Evolutionary conservation across 2,797 vertebrate species (phyloP), one percentile per base, ranked within the genome.

Genomic region (Podarcis lilfordi): DNA sequence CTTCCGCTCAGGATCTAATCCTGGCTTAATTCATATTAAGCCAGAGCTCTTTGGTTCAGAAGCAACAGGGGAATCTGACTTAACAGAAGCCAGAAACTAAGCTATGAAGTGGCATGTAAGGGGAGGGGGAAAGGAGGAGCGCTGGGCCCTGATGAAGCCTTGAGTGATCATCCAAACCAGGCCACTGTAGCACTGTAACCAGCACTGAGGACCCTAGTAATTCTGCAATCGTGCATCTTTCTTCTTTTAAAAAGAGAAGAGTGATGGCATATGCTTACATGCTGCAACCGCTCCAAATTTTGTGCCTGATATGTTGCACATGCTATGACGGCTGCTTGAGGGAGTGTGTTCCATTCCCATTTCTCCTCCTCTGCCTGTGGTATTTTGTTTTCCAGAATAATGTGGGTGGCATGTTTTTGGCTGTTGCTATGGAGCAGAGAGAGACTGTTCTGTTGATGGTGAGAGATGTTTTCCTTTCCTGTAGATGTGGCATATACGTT

Each of bases 381-480:
- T 35, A 64, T 45, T 78, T 5, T 78, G 61, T 45, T 78, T 78
- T 68, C 75, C 84, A 86, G n/a, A n/a, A 50, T 50, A 68, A 86
- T 50, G 75, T 79, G 84, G 17, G 40, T 50, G 37, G 37, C 68
- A 40, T 25, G 64, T 45, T 61, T 79, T 69, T 78, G 27, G 75
- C 59, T 66, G 59, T 77, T 45, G 37, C 84, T 64, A 50, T 68
- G 19, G 61, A 86, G 76, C 76, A 43, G 29, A 68, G 29, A n/a
- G 1, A 66, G 19, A 86, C 13, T 37, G 35, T 85, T 85, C 29
- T 76, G 35, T 23, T 85, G 55, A 76, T 66, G 59, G 25, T 64
- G 35, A 76, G 74, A 64, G 27, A 55, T 43, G 55, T 85, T 85
- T 85, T 59, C 84, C 61, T 84, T 84, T 84, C 35, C 50, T 76